Base-by-base conservation (phyloP, 2,797 vertebrate species). In the Selene dorsalis region DNA sequence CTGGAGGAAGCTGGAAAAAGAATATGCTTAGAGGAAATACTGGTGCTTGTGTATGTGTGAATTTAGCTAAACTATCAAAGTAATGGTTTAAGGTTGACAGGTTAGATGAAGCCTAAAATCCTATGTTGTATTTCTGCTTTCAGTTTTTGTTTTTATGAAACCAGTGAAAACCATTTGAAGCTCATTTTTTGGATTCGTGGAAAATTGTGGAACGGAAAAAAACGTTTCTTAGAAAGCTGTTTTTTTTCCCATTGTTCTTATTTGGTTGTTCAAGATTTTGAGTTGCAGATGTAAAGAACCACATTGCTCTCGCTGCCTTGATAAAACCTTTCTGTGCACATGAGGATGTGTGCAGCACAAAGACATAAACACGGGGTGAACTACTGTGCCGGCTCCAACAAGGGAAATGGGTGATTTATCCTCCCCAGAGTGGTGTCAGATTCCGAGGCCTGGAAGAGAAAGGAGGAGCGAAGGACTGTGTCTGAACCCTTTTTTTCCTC, bases 351-450 rank as follows among this genome's bases (percentile, higher is more conserved):
- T 69, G 59, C 47, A 74, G 67, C 71, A 43, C 7, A 73, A 59
- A 74, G 65, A 64, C 55, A 69, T 59, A 85, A 88, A 85, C 81
- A 84, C 65, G 66, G 43, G 2, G 28, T 32, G 28, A 76, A 84
- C 74, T 64, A 35, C 74, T 79, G 67, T 65, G 16, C 59, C 3
- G 22, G 68, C 80, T 79, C 52, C 62, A 69, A 76, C 30, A 77
- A 81, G 77, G 79, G 82, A 87, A 84, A 69, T 22, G 86, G 84
- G 77, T 78, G 77, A 88, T 88, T 89, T 87, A 84, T 88, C 62
- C 66, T 79, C 84, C 76, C 86, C 66, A 55, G 80, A 79, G 84
- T 48, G 80, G 91, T 90, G 91, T 93, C 90, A 72, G 70, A 90
- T 93, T 93, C 87, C 84, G 80, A 78, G 63, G 55, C 63, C 57